Percentiles rank a stretch among this genome's conserved stretches.
phyloP scores from a whole-genome alignment of 2,888 invertebrate species.

The Nemapogon koenigi region DNA sequence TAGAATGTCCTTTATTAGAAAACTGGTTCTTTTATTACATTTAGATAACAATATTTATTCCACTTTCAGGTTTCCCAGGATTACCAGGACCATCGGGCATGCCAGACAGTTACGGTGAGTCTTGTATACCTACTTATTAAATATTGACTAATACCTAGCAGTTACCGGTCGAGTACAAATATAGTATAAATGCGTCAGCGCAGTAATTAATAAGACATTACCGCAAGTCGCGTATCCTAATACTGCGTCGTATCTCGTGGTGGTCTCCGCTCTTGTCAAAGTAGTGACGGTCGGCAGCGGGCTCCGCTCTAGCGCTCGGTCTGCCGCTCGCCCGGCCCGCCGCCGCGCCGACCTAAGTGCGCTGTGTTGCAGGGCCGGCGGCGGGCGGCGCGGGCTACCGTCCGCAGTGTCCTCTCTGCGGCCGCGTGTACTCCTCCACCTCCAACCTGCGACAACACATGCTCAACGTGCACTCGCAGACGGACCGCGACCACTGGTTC shows the following conservation, averaged over 20 bases:
- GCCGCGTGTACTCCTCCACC: slow-evolving; percentile 74
- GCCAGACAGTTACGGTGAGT: slow-evolving; percentile 86
- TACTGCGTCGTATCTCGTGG: no score
- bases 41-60: slow-evolving; percentile 12
- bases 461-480: slow-evolving; percentile 76
- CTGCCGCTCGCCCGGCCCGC: slow-evolving; percentile 14
- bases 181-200: slow-evolving; percentile 39
- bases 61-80: slow-evolving; percentile 69
- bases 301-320: not conserved
- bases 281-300: no score
- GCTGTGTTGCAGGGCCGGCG: slow-evolving; percentile 70
- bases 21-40: no score
- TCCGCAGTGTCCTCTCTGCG: slow-evolving; percentile 75
- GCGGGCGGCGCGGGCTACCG: slow-evolving; percentile 50
- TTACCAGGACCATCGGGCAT: slow-evolving; percentile 88
- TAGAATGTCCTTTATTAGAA: no score
- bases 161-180: slow-evolving; percentile 70
- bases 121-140: no score
- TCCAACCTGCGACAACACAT: slow-evolving; percentile 80
- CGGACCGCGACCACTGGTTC: slow-evolving; percentile 74
- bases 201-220: no score
- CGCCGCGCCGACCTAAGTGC: slow-evolving; percentile 50
- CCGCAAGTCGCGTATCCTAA: no score
- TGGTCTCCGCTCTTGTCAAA: no score
- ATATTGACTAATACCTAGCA: no score